A percentile compares a stretch with the other conserved stretches of the same genome.
phyloP scores from a whole-genome alignment of 2,797 vertebrate species.

The Cichlasoma orientale region DNA sequence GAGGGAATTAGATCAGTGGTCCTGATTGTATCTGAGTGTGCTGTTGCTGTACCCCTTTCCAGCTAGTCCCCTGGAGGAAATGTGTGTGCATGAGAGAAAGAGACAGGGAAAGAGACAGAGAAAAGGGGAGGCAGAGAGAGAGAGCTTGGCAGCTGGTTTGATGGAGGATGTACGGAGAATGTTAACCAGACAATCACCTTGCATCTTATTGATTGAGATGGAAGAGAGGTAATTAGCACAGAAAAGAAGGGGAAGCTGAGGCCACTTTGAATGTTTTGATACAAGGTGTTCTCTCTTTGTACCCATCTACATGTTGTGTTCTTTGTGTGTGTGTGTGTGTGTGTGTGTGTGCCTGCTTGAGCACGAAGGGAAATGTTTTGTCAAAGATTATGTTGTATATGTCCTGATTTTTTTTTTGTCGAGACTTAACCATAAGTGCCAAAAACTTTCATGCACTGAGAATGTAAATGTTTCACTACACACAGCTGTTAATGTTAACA shows the following conservation, averaged over 20 bases:
- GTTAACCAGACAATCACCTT: slow-evolving; percentile 87
- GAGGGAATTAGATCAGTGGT: slow-evolving; percentile 84
- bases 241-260: slow-evolving; percentile 74
- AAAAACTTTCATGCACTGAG: neutral
- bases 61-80: slow-evolving; percentile 72
- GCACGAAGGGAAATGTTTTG: slow-evolving; percentile 20
- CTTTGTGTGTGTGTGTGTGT: slow-evolving; percentile 10
- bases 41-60: slow-evolving; percentile 78
- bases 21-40: slow-evolving; percentile 82
- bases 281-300: slow-evolving; percentile 79
- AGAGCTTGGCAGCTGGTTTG: slow-evolving; percentile 79
- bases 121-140: slow-evolving; percentile 12
- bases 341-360: neutral
- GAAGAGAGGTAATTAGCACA: slow-evolving; percentile 80
- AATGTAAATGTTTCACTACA: neutral
- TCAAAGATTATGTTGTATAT: neutral
- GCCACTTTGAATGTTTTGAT: slow-evolving; percentile 79
- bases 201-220: slow-evolving; percentile 84
- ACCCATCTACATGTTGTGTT: slow-evolving; percentile 63
- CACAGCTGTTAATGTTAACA: neutral
- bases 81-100: slow-evolving; percentile 57
- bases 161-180: slow-evolving; percentile 84
- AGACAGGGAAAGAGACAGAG: slow-evolving; percentile 26
- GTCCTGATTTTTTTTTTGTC: neutral
- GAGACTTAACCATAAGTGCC: neutral